A percentile compares a stretch with the other conserved stretches of the same genome.
phyloP scores from a whole-genome alignment of 2,797 vertebrate genomes.

The Podarcis siculus region DNA sequence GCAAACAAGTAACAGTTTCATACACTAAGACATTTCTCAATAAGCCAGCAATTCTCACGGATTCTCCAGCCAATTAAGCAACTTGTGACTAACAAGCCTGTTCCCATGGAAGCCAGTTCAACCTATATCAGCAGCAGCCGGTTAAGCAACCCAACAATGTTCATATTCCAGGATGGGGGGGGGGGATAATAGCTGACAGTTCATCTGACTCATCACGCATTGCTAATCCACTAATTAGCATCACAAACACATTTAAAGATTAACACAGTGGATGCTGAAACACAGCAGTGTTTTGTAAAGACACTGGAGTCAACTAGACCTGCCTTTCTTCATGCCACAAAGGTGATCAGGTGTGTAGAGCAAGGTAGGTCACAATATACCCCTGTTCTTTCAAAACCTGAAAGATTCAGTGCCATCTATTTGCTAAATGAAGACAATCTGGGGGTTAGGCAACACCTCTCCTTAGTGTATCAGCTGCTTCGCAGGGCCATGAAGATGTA shows the following conservation, averaged over 20 bases:
- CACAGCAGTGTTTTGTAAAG: not conserved
- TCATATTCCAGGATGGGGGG: not conserved
- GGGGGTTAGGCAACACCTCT: not conserved
- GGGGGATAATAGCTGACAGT: not conserved
- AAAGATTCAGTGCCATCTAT: not conserved
- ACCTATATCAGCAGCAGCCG: not conserved
- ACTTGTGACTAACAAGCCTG: conserved; percentile 33
- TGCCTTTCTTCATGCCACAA: not conserved
- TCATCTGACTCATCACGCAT: conserved; percentile 50
- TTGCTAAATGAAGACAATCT: not conserved
- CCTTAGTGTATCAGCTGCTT: not conserved
- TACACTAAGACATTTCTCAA: conserved; percentile 37
- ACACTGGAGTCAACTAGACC: conserved; percentile 5
- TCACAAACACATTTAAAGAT: conserved; percentile 15
- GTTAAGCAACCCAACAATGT: conserved; percentile 21
- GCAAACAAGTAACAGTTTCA: not conserved
- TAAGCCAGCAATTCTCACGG: conserved; percentile 61
- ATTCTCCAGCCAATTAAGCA: conserved; percentile 42
- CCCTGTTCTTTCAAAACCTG: not conserved
- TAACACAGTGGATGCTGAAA: not conserved
- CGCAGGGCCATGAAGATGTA: not conserved
- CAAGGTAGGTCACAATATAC: not conserved
- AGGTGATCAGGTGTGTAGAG: fast-evolving
- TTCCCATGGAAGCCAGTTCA: conserved; percentile 44
- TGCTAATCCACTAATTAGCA: conserved; percentile 50